Base-by-base conservation (phyloP, 2,113 vertebrate genomes). In the Peucedramus taeniatus region DNA sequence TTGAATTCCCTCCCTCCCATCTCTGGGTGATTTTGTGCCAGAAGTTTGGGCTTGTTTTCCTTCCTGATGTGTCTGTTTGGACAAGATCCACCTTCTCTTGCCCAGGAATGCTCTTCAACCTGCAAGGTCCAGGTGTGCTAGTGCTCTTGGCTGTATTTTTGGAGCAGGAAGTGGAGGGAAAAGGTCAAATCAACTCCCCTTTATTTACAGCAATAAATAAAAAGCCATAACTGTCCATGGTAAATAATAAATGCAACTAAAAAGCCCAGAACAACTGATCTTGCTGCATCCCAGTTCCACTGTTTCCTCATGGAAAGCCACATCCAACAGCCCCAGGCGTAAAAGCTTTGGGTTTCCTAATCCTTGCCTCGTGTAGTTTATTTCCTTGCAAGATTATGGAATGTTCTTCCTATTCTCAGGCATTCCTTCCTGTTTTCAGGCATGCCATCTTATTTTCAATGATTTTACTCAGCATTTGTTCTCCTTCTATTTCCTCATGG, bases 401-500 rank as follows among this genome's bases (percentile, higher is more conserved):
- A 28, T 2, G 1, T 40, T 68, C 31, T 69, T 74, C 53, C 44
- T 57, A 5, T 76, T 61, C 71, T 18, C 11, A 20, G 60, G 9
- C 22, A 27, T 60, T 76, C 22, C 12, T 19, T 47, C 44, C 19
- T 15, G 4, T 24, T 47, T 47, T 23, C 27, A 37, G 28, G 15
- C 10, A 35, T 35, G 59, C 31, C 26, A 31, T 35, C 56, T 24
- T 20, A 5, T 79, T 80, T 79, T 15, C 21, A 45, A 15, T 8
- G 4, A 24, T 45, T 75, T 94, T 45, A 14, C 16, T 17, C 23
- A 26, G 27, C 6, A 20, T 6, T 47, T 66, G 70, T 47, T 35
- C 57, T 26, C 4, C 5, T 23, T 22, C 31, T n/a, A 0, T 78
- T 74, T 66, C 50, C 61, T 71, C 1, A 0, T 19, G 21, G 37